Conservation (phyloP, 2,113 vertebrate species). For the Tachysurus fulvidraco region DNA sequence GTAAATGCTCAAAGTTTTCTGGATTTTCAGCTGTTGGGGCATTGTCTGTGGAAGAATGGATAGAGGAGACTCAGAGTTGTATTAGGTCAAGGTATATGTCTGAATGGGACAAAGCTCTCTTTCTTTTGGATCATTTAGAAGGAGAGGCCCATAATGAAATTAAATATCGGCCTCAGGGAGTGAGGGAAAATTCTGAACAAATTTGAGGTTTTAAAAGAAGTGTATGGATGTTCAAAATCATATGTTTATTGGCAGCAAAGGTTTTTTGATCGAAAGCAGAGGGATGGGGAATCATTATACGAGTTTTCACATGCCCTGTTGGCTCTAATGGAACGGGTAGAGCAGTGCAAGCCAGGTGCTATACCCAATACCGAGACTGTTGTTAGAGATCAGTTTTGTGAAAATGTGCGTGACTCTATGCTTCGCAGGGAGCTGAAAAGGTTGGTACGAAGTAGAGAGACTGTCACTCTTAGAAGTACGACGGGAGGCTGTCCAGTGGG, state of each 20-base stretch:
- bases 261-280: conserved; percentile 33
- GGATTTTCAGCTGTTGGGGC: not conserved
- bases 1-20: conserved; percentile 32
- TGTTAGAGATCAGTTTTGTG: conserved; percentile 34
- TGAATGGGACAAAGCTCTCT: conserved; percentile 11
- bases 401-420: conserved; percentile 26
- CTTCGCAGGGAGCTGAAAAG: conserved; percentile 31
- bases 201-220: conserved; percentile 27
- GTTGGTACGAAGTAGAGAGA: not conserved
- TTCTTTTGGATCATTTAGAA: conserved; percentile 37
- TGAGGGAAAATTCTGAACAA: not conserved
- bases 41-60: conserved; percentile 26
- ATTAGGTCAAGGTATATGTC: conserved; percentile 14
- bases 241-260: conserved; percentile 31
- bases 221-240: conserved; percentile 39
- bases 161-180: not conserved
- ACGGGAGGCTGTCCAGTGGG: conserved; percentile 19
- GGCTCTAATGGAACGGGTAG: conserved; percentile 16
- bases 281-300: conserved; percentile 11
- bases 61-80: conserved; percentile 10
- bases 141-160: conserved; percentile 29
- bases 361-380: not conserved
- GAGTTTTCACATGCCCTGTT: conserved; percentile 46
- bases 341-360: not conserved
- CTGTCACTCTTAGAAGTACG: conserved; percentile 11